Evolutionary conservation across 2,113 vertebrate species (phyloP).

Genomic region (Lagopus leucura): DNA sequence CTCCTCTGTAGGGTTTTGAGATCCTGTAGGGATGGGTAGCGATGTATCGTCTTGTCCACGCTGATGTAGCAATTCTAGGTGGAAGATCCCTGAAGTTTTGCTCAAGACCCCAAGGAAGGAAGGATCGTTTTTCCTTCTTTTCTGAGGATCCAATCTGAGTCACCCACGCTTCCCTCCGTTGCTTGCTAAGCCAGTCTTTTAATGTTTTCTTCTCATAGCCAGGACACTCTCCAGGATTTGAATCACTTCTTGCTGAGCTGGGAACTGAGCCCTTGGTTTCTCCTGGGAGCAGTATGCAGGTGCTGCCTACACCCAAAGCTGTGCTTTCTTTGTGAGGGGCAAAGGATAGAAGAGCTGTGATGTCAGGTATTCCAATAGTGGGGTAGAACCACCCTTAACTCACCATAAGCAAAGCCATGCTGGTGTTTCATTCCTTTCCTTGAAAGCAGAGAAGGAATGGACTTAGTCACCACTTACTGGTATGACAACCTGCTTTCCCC

Average conservation of each 20-base stretch:
- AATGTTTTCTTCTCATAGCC: background rate
- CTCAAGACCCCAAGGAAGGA: background rate
- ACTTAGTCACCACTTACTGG: background rate
- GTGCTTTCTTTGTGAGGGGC: background rate
- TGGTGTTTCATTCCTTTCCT: background rate
- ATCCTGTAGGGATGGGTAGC: fast-evolving
- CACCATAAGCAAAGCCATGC: background rate
- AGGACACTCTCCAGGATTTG: background rate
- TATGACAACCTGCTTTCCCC: background rate
- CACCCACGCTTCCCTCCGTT: background rate
- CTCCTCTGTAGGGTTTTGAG: background rate
- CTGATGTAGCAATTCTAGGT: background rate
- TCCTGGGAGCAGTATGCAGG: background rate
- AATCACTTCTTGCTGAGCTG: background rate
- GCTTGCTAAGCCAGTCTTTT: background rate
- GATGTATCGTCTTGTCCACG: background rate
- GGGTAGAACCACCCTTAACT: background rate
- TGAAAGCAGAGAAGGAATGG: fast-evolving
- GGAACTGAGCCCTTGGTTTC: background rate
- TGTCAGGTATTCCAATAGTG: background rate
- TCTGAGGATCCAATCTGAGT: background rate
- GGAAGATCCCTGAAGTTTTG: background rate
- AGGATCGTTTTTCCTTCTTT: background rate
- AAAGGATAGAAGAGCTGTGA: background rate
- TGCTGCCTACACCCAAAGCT: background rate